Evolutionary conservation across 2,113 vertebrate species (phyloP).

Genomic region (Prunella fulvescens): DNA sequence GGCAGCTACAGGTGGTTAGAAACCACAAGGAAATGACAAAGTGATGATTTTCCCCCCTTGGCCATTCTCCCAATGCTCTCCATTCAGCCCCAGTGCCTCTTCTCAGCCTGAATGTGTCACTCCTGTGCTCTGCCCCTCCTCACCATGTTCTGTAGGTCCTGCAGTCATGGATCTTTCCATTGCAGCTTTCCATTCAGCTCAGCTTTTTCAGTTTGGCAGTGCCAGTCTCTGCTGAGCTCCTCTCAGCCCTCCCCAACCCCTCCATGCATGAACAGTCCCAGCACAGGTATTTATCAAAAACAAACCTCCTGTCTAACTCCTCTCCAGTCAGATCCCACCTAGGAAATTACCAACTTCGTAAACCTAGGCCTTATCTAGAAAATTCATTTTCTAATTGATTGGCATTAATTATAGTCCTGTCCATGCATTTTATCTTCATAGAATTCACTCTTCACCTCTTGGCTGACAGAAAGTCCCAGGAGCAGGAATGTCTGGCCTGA

Average conservation of each 20-base stretch:
- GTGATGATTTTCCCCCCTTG: neutral
- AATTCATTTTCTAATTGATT: neutral
- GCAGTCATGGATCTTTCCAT: accelerated
- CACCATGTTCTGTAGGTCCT: accelerated
- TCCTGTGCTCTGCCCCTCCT: neutral
- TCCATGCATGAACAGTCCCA: neutral
- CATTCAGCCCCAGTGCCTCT: neutral
- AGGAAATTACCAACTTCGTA: neutral
- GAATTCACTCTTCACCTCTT: neutral
- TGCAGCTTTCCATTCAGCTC: neutral
- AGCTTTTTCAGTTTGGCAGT: neutral
- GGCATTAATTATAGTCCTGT: neutral
- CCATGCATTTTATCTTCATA: neutral
- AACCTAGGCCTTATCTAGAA: neutral
- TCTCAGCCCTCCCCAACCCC: neutral
- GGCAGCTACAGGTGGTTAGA: neutral
- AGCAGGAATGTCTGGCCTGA: neutral
- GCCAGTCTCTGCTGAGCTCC: neutral
- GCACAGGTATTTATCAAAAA: neutral
- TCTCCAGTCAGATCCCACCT: neutral
- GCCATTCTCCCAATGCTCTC: neutral
- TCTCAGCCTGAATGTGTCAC: neutral
- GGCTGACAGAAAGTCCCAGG: neutral
- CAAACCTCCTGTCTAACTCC: neutral
- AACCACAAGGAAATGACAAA: neutral